phyloP scores from a whole-genome alignment of 2,888 invertebrate species.

The Lasioglossum vierecki region DNA sequence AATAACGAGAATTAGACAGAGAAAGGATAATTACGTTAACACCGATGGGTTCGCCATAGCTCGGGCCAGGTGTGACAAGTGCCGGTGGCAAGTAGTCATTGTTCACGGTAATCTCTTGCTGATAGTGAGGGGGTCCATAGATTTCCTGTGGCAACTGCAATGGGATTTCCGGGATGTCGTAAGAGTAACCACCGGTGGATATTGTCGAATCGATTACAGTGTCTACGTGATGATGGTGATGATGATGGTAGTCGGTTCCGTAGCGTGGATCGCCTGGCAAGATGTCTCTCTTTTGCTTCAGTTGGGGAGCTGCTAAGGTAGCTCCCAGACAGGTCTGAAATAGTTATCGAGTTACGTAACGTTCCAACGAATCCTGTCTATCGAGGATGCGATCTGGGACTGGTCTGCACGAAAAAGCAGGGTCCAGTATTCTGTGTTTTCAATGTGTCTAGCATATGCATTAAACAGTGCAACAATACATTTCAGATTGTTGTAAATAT shows the following conservation, averaged over 20 bases:
- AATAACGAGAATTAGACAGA: neutral
- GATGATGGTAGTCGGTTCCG: slow-evolving; percentile 79
- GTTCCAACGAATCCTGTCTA: neutral
- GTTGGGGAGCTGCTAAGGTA: slow-evolving; percentile 69
- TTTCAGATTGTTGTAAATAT: neutral
- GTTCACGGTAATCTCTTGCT: slow-evolving; percentile 54
- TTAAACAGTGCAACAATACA: too few relatives aligned
- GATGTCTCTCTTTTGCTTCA: slow-evolving; percentile 74
- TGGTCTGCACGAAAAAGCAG: neutral
- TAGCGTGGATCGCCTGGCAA: slow-evolving; percentile 81
- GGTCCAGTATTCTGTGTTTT: too few relatives aligned
- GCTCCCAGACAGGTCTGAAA: slow-evolving; percentile 78
- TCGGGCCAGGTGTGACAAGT: neutral
- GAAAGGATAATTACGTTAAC: slow-evolving; percentile 33
- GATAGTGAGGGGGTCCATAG: slow-evolving; percentile 73
- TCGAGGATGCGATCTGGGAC: neutral
- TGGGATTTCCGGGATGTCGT: slow-evolving; percentile 11
- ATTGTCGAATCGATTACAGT: slow-evolving; percentile 60
- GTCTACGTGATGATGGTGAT: slow-evolving; percentile 71
- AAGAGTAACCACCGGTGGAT: slow-evolving; percentile 58
- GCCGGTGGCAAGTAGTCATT: slow-evolving; percentile 38
- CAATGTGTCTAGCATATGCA: too few relatives aligned
- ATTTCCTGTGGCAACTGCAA: slow-evolving; percentile 30
- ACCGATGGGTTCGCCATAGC: slow-evolving; percentile 42
- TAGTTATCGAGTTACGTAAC: neutral